Evolutionary conservation across 2,113 vertebrate species (phyloP).

Genomic region (Glaucomys volans): DNA sequence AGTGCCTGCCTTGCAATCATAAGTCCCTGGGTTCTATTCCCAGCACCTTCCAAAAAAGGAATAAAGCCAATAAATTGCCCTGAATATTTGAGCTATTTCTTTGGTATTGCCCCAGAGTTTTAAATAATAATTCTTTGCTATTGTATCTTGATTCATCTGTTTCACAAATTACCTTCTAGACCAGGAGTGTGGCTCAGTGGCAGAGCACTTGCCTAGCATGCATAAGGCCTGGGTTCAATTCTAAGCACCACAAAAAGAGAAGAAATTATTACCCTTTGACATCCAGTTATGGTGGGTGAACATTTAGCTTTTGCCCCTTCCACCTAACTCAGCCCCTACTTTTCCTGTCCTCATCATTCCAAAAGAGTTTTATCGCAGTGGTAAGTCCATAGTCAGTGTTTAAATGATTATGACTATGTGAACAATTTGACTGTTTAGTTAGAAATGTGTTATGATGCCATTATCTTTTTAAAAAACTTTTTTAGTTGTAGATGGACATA

Average conservation of each 20-base stretch:
- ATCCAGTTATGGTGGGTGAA: not conserved
- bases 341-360: not conserved
- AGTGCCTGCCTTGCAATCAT: no score
- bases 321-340: not conserved
- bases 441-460: not conserved
- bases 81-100: not conserved
- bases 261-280: not conserved
- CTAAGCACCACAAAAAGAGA: not conserved
- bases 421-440: not conserved
- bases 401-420: not conserved
- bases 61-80: not conserved
- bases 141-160: not conserved
- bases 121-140: not conserved
- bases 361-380: not conserved
- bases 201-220: not conserved
- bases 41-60: no score
- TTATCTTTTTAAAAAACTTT: not conserved
- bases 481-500: no score
- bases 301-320: not conserved
- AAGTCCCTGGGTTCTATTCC: no score
- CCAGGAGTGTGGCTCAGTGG: not conserved
- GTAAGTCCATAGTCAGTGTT: not conserved
- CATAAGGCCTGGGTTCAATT: not conserved
- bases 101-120: not conserved
- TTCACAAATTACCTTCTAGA: not conserved